Conservation (phyloP, 2,888 invertebrate species). For the Panorpa germanica region DNA sequence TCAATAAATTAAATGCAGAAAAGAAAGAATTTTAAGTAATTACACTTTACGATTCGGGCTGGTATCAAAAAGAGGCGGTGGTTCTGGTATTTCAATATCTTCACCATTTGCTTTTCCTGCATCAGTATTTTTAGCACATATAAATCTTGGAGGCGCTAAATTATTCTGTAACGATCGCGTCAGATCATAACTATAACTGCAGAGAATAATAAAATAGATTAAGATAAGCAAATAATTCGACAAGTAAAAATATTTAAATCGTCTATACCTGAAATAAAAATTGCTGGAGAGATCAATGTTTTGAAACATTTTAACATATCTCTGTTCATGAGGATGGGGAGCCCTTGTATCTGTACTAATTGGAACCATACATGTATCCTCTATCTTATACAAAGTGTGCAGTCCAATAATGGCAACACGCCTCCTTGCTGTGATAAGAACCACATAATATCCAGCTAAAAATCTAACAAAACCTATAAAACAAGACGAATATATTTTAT, state of each 20-base stretch:
- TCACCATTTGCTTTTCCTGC: too few species aligned
- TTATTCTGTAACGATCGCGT: conserved; percentile 92
- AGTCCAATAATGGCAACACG: conserved; percentile 86
- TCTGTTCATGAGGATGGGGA: conserved; percentile 73
- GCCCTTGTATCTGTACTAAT: conserved; percentile 66
- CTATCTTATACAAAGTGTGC: conserved; percentile 93
- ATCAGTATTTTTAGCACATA: conserved; percentile 40
- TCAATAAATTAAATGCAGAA: too few species aligned
- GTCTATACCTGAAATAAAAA: conserved; percentile 75
- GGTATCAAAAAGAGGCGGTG: too few species aligned
- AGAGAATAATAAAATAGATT: conserved; percentile 26
- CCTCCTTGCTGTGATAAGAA: conserved; percentile 82
- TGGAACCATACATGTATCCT: conserved; percentile 87
- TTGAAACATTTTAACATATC: conserved; percentile 91
- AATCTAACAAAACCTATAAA: conserved; percentile 85
- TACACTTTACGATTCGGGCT: too few species aligned
- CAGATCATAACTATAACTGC: conserved; percentile 83
- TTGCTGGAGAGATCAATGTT: conserved; percentile 94
- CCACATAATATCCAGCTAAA: conserved; percentile 89
- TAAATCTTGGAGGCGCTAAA: conserved; percentile 55
- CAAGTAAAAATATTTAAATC: conserved; percentile 19
- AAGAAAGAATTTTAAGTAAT: too few species aligned
- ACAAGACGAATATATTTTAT: too few species aligned
- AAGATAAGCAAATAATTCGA: conserved; percentile 20
- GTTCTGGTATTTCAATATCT: conserved; percentile 22